Evolutionary conservation across 2,113 vertebrate genomes (phyloP).

Genomic region (Phalacrocorax carbo): DNA sequence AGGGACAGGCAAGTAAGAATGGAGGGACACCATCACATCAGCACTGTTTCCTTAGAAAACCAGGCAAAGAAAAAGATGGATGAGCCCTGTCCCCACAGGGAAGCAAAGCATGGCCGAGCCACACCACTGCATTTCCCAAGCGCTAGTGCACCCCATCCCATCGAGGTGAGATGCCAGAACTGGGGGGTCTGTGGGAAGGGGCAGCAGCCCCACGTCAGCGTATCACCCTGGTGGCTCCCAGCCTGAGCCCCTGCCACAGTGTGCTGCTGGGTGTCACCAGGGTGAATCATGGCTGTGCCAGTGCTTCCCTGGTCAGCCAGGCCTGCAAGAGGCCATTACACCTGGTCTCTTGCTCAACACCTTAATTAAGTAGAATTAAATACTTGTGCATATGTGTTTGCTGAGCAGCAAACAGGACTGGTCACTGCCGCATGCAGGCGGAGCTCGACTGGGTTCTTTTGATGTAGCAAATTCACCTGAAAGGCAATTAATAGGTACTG

Average conservation of each 20-base stretch:
- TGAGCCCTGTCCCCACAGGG: neutral
- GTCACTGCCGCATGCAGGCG: rapidly evolving
- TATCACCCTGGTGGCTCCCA: neutral
- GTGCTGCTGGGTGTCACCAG: neutral
- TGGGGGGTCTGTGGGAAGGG: rapidly evolving
- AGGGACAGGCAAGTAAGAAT: rapidly evolving
- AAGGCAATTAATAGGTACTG: neutral
- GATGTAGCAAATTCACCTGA: neutral
- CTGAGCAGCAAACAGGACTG: neutral
- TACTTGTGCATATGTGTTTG: rapidly evolving
- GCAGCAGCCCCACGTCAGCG: rapidly evolving
- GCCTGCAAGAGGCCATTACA: neutral
- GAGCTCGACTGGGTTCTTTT: neutral
- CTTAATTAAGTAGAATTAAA: neutral
- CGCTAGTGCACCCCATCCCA: neutral
- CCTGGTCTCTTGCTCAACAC: neutral
- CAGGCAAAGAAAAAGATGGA: neutral
- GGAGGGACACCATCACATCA: neutral
- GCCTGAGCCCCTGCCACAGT: neutral
- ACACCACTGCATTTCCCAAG: neutral
- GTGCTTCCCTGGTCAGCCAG: neutral
- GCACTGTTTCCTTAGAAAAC: neutral
- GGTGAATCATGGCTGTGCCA: neutral
- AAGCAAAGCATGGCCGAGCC: neutral
- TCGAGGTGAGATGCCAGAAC: rapidly evolving